phyloP scores from a whole-genome alignment of 2,797 vertebrate species.

The Acestrorhynchus altus region DNA sequence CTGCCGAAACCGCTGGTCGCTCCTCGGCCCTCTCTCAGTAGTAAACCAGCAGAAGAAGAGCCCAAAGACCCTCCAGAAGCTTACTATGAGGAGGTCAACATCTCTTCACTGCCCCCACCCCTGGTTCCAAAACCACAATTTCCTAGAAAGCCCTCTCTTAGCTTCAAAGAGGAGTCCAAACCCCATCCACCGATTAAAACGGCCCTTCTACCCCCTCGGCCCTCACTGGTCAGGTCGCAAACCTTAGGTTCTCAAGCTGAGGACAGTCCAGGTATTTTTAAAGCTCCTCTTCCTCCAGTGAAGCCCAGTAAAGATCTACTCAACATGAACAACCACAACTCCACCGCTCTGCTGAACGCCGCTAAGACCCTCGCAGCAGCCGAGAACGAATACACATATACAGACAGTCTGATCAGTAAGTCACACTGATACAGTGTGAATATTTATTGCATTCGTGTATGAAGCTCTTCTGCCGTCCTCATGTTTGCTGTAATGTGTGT shows the following conservation, averaged over 20 bases:
- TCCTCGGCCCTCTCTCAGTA: slow-evolving; percentile 75
- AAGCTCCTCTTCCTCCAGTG: slow-evolving; percentile 48
- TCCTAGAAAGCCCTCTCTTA: slow-evolving; percentile 72
- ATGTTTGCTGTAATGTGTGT: background rate
- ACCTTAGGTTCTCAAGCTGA: slow-evolving; percentile 72
- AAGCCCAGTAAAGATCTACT: slow-evolving; percentile 77
- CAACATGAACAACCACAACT: slow-evolving; percentile 88
- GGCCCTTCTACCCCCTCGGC: slow-evolving; percentile 59
- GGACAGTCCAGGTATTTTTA: slow-evolving; percentile 44
- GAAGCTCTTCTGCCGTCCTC: background rate
- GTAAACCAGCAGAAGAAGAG: slow-evolving; percentile 70
- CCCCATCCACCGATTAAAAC: slow-evolving; percentile 65
- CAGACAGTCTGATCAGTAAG: slow-evolving; percentile 79
- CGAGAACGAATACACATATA: slow-evolving; percentile 58
- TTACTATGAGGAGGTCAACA: slow-evolving; percentile 69
- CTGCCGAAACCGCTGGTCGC: slow-evolving; percentile 83
- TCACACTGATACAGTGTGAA: background rate
- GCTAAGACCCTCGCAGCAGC: slow-evolving; percentile 41
- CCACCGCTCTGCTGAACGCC: slow-evolving; percentile 49
- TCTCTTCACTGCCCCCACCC: slow-evolving; percentile 61
- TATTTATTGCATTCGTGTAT: background rate
- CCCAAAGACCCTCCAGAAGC: slow-evolving; percentile 25
- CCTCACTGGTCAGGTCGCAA: slow-evolving; percentile 75
- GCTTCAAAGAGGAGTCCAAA: slow-evolving; percentile 66
- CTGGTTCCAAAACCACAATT: slow-evolving; percentile 78